These are phyloP conservation scores for Drosophila punjabiensis DNA, from an alignment of 1,140 invertebrate genomes.

Conservation along the genomic window DNA sequence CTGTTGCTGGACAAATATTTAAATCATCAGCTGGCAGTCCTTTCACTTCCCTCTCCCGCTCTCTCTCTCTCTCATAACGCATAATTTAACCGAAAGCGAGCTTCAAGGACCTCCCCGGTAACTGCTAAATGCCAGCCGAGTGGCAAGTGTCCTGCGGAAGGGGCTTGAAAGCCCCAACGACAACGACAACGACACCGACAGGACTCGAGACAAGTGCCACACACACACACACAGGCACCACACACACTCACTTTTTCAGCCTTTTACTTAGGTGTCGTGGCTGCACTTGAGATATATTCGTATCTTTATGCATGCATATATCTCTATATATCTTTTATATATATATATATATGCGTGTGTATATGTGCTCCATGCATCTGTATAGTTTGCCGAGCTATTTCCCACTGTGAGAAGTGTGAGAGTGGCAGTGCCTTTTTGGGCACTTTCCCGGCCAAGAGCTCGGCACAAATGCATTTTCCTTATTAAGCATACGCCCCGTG, in stretches of 20 bases:
- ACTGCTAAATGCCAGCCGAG: constrained; percentile 66
- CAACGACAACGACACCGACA: constrained; percentile 27
- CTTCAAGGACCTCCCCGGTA: constrained; percentile 41
- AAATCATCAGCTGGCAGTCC: constrained; percentile 37
- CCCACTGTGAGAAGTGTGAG: constrained; percentile 41
- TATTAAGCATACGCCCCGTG: constrained; percentile 54
- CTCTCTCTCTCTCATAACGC: constrained; percentile 28
- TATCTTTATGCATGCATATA: constrained; percentile 2
- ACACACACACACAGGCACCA: constrained; percentile 5
- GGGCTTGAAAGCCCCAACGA: constrained; percentile 14
- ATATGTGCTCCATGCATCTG: constrained; percentile 1
- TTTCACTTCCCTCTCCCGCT: not conserved
- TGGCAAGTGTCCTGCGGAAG: constrained; percentile 14
- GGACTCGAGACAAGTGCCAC: constrained; percentile 38
- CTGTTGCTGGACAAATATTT: constrained; percentile 60
- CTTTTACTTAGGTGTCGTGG: constrained; percentile 66
- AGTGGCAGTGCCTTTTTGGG: constrained; percentile 26
- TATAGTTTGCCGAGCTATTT: constrained; percentile 61
- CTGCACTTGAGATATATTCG: constrained; percentile 55
- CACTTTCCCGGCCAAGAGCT: constrained; percentile 56
- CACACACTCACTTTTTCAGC: constrained; percentile 7
- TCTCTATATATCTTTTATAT: constrained; percentile 9
- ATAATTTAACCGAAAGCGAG: constrained; percentile 69
- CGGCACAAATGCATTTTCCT: constrained; percentile 72
- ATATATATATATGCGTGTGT: constrained; percentile 1